Conservation (phyloP, 2,888 invertebrate genomes). For the Cephus runcator region DNA sequence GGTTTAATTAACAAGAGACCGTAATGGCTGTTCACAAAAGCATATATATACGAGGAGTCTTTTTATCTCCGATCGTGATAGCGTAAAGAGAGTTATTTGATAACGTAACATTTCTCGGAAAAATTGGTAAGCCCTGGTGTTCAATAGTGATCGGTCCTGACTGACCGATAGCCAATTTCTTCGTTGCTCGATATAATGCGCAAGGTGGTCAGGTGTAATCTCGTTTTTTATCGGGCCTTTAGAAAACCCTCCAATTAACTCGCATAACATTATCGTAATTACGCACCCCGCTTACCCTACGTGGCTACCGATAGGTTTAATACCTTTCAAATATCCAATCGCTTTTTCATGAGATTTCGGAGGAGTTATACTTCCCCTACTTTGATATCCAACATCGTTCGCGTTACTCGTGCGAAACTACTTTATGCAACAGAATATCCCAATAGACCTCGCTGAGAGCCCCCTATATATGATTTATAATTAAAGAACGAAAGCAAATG, state of each 20-base stretch:
- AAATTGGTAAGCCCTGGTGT: background rate
- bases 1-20: background rate
- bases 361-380: constrained; percentile 7
- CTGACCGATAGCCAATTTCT: constrained; percentile 49
- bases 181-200: constrained; percentile 40
- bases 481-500: too few species aligned
- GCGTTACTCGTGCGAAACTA: background rate
- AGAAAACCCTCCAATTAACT: constrained; percentile 57
- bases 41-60: background rate
- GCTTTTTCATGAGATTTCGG: constrained; percentile 22
- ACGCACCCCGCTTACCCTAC: constrained; percentile 38
- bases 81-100: background rate
- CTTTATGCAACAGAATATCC: background rate
- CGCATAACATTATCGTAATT: constrained; percentile 61
- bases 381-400: background rate
- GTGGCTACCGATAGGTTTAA: constrained; percentile 48
- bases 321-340: constrained; percentile 44
- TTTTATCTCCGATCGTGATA: background rate
- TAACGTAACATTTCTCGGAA: too few species aligned
- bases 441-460: background rate
- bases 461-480: background rate
- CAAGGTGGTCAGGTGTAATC: constrained; percentile 42
- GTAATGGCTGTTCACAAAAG: background rate
- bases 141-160: background rate
- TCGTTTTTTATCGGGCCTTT: constrained; percentile 52